Evolutionary conservation across 1,140 invertebrate species (phyloP).

Genomic region (Helicorthomorpha holstii): DNA sequence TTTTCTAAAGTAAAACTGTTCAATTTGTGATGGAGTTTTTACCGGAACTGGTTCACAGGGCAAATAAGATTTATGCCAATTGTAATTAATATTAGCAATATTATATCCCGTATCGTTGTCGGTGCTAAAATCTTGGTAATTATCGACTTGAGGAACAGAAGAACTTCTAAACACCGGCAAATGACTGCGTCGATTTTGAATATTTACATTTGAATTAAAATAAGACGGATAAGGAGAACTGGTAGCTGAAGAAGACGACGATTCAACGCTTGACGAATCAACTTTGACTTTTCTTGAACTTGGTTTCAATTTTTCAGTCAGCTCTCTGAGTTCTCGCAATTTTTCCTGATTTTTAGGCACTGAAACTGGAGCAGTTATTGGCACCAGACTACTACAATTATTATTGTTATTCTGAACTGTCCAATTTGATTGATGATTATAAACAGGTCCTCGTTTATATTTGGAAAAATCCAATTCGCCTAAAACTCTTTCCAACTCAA

Average conservation of each 20-base stretch:
- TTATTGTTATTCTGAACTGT: not conserved
- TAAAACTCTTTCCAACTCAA: conserved; percentile 36
- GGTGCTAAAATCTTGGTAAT: too few species aligned
- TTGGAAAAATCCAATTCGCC: conserved; percentile 34
- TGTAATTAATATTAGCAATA: conserved; percentile 17
- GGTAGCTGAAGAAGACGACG: not conserved
- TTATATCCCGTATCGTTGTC: conserved; percentile 31
- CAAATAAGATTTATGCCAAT: conserved; percentile 11
- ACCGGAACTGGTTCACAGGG: too few species aligned
- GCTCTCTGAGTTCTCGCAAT: conserved; percentile 49
- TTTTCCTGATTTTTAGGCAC: conserved; percentile 36
- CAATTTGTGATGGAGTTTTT: conserved; percentile 4
- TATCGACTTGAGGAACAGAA: conserved; percentile 67
- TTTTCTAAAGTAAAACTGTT: too few species aligned
- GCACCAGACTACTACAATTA: too few species aligned
- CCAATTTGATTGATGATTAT: not conserved
- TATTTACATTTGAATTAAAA: too few species aligned
- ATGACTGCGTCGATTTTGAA: too few species aligned
- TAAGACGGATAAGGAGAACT: too few species aligned
- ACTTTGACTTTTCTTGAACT: conserved; percentile 17
- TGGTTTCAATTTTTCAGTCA: conserved; percentile 48
- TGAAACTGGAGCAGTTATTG: too few species aligned
- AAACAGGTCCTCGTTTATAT: conserved; percentile 29
- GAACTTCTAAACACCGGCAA: conserved; percentile 46
- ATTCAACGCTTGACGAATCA: conserved; percentile 5